A percentile compares a stretch with the other conserved stretches of the same genome.
Evolutionary conservation across 2,113 vertebrate genomes (phyloP).

Genomic region (Neolamprologus variostigma): DNA sequence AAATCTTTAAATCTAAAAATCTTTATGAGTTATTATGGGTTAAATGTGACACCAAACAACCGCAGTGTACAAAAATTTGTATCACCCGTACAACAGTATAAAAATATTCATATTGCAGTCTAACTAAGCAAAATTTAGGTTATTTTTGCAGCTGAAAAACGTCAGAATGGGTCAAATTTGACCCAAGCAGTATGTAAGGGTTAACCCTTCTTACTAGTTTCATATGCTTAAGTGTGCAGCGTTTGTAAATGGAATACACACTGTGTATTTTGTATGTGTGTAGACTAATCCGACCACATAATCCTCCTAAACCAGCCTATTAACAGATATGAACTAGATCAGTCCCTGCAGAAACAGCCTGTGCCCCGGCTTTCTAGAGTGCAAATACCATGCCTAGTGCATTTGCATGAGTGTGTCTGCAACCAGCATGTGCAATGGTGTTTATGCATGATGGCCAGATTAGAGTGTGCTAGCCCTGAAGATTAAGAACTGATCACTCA

Average conservation of each 20-base stretch:
- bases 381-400: slow-evolving; percentile 1
- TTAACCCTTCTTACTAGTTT: background rate
- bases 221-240: background rate
- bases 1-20: background rate
- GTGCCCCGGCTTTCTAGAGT: background rate
- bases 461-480: slow-evolving; percentile 10
- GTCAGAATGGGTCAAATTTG: background rate
- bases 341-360: slow-evolving; percentile 18
- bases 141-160: background rate
- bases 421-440: background rate
- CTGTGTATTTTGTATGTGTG: slow-evolving; percentile 25
- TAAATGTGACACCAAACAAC: background rate
- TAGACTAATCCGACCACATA: slow-evolving; percentile 50
- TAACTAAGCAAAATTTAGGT: rapidly evolving
- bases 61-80: rapidly evolving
- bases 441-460: slow-evolving; percentile 44
- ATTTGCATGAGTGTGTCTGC: background rate
- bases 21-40: rapidly evolving
- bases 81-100: background rate
- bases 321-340: slow-evolving; percentile 59
- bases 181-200: background rate
- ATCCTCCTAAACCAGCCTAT: slow-evolving; percentile 63
- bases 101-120: background rate
- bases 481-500: slow-evolving; percentile 49
- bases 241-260: slow-evolving; percentile 8